A percentile compares a stretch with the other conserved stretches of the same genome.
These are phyloP conservation scores for Temnothorax longispinosus DNA, from an alignment of 1,140 invertebrate species.

Conservation along the genomic window DNA sequence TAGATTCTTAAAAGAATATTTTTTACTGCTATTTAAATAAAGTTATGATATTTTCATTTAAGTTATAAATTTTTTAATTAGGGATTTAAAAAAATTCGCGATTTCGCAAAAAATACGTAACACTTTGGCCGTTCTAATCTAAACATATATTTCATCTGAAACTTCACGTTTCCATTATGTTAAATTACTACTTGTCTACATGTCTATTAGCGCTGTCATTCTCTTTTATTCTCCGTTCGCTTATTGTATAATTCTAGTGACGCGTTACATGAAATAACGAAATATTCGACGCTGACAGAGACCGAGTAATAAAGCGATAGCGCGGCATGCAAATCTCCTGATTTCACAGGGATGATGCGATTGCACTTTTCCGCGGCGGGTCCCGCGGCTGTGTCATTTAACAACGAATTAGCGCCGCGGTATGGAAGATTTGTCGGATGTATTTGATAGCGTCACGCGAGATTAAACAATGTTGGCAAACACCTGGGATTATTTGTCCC, in stretches of 20 bases:
- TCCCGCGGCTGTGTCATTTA: slow-evolving; percentile 57
- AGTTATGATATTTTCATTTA: not conserved
- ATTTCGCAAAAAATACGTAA: not conserved
- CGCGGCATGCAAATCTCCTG: slow-evolving; percentile 43
- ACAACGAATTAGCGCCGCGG: slow-evolving; percentile 60
- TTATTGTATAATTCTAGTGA: slow-evolving; percentile 17
- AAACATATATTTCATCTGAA: not conserved
- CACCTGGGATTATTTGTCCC: slow-evolving; percentile 73
- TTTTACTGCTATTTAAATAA: not conserved
- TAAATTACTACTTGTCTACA: not conserved
- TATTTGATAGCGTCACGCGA: slow-evolving; percentile 72
- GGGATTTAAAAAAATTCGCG: not conserved
- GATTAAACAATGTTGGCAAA: slow-evolving; percentile 76
- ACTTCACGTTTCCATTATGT: not conserved
- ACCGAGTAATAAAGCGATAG: slow-evolving; percentile 32
- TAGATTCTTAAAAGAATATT: not conserved
- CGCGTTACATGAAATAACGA: slow-evolving; percentile 22
- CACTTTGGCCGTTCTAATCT: not conserved
- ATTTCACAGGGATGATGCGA: slow-evolving; percentile 23
- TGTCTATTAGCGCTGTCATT: not conserved
- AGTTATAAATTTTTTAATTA: not conserved
- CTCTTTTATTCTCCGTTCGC: slow-evolving; percentile 27
- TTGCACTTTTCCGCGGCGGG: slow-evolving; percentile 47
- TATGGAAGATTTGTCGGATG: slow-evolving; percentile 62
- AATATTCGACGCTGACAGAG: slow-evolving; percentile 7